Base-by-base conservation (phyloP, 2,888 invertebrate genomes). In the Subacronicta megacephala region DNA sequence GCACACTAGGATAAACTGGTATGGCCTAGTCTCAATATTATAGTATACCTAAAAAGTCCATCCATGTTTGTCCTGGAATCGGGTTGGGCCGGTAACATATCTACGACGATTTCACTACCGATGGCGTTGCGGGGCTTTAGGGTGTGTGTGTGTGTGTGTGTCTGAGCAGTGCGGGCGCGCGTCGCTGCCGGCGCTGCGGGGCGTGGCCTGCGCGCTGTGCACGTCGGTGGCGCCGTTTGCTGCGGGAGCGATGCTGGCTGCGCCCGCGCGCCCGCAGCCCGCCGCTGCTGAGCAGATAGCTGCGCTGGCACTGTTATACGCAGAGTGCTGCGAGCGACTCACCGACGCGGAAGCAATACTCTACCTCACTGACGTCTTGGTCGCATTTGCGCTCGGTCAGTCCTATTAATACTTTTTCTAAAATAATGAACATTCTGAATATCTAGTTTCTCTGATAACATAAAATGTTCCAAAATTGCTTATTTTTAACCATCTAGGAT, bases 271-370 rank as follows among this genome's bases (percentile, higher is more conserved):
- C 35, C 67, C 10, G 62, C 81, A 12, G 20, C 62, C 80, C 2
- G 37, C 74, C 2, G 37, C 73, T 4, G 45, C 7, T n/a, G 83
- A 12, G 60, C 65, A 42, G 35, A 20, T 50, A 38, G 59, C 52
- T 4, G 31, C n/a, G 31, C 31, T 91, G 43, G 50, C 71, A 58
- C 72, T 91, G 70, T 65, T 90, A 51, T 91, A 89, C 62, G 82
- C 78, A 16, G 89, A 90, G 62, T 90, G 90, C 69, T 89, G 90
- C 65, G 78, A 79, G 61, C 73, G 84, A 36, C 70, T 90, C 51
- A 51, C 76, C 6, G 84, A 83, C 41, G 87, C 83, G 4, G 90
- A 85, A 58, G 90, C 90, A 20, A 75, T 80, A 31, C 53, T 90
- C 51, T 75, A 81, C 37, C 47, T 71, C 9, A 47, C 51, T 4